These are phyloP conservation scores for Cyanistes caeruleus DNA, from an alignment of 2,113 vertebrate genomes.

Conservation along the genomic window DNA sequence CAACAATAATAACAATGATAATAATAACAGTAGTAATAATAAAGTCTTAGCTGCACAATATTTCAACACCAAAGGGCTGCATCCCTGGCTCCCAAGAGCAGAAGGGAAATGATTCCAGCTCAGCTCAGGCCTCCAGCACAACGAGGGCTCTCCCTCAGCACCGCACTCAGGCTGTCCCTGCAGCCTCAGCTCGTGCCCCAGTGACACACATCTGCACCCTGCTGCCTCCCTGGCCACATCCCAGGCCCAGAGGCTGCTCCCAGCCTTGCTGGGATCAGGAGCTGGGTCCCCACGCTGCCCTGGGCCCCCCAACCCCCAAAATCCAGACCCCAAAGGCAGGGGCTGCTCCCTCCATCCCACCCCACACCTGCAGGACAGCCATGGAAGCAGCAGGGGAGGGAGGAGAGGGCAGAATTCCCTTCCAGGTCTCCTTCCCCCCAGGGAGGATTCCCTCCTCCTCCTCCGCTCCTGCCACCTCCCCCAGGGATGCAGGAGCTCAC, in stretches of 20 bases:
- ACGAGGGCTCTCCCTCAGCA: background rate
- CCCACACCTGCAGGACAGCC: background rate
- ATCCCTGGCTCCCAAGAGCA: background rate
- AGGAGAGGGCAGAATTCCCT: background rate
- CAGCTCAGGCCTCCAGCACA: background rate
- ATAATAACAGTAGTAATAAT: no score
- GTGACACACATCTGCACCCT: background rate
- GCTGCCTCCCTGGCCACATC: background rate
- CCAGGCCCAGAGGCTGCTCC: background rate
- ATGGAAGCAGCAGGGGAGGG: background rate
- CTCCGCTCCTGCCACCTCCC: background rate
- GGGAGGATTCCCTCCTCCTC: background rate
- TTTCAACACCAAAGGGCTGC: background rate
- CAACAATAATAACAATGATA: no score
- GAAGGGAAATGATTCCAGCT: background rate
- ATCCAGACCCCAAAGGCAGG: background rate
- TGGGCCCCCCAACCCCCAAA: rapidly evolving
- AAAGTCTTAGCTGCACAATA: background rate
- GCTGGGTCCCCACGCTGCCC: rapidly evolving
- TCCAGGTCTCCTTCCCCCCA: background rate
- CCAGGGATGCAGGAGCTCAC: background rate
- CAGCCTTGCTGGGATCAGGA: rapidly evolving
- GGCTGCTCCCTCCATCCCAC: background rate
- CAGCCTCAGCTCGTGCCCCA: background rate
- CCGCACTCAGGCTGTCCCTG: background rate